Percentiles rank a stretch among this genome's conserved stretches.
These are phyloP conservation scores for Forbesichthys papilliferus DNA, from an alignment of 2,113 vertebrate species.

Conservation along the genomic window DNA sequence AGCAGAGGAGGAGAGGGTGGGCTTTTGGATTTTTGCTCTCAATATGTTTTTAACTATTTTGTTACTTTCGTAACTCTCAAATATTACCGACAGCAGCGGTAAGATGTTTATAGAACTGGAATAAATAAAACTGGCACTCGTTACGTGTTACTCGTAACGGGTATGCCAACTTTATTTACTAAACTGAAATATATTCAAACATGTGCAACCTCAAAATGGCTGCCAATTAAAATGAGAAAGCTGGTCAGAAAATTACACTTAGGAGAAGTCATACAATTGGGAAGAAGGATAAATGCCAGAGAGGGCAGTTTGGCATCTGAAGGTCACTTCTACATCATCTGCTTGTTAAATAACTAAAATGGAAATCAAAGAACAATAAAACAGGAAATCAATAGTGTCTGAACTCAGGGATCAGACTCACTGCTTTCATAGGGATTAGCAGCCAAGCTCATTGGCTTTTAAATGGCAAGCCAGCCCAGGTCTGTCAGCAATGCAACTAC, in stretches of 20 bases:
- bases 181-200: neutral
- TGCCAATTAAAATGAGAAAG: neutral
- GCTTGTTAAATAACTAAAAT: slow-evolving; percentile 80
- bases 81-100: too few species aligned
- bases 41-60: too few species aligned
- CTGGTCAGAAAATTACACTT: slow-evolving; percentile 23
- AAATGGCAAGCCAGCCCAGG: slow-evolving; percentile 73
- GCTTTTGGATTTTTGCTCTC: too few species aligned
- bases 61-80: too few species aligned
- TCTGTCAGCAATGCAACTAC: slow-evolving; percentile 63
- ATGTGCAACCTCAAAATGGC: too few species aligned
- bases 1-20: too few species aligned
- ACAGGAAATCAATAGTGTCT: slow-evolving; percentile 67
- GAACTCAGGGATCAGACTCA: slow-evolving; percentile 64
- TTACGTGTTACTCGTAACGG: neutral
- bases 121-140: neutral
- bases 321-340: slow-evolving; percentile 78
- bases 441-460: slow-evolving; percentile 71
- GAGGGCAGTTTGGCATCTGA: slow-evolving; percentile 50
- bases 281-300: slow-evolving; percentile 56
- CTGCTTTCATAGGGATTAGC: slow-evolving; percentile 70
- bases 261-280: slow-evolving; percentile 24
- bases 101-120: neutral
- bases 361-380: slow-evolving; percentile 78
- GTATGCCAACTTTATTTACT: too few species aligned